These are phyloP conservation scores for Cardinalis cardinalis DNA, from an alignment of 2,113 vertebrate genomes.

Conservation along the genomic window DNA sequence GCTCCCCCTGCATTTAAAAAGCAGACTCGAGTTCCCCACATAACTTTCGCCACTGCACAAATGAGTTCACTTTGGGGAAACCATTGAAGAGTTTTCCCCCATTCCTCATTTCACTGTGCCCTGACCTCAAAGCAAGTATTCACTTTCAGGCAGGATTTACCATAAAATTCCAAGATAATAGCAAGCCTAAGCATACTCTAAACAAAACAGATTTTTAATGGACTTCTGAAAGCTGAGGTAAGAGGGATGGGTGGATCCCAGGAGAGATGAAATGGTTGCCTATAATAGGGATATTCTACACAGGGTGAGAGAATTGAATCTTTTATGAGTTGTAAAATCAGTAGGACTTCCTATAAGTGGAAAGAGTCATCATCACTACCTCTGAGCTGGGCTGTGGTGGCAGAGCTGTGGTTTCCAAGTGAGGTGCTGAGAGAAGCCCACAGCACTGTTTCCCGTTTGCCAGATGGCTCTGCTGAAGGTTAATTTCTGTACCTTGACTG, in stretches of 20 bases:
- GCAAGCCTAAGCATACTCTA: neutral
- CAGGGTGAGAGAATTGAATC: neutral
- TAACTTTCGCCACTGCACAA: neutral
- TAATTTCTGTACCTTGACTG: neutral
- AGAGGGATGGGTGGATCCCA: neutral
- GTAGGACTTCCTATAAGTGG: neutral
- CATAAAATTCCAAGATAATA: neutral
- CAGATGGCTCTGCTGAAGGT: neutral
- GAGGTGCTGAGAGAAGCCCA: neutral
- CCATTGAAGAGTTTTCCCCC: neutral
- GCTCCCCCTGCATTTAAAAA: neutral
- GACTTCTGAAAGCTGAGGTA: neutral
- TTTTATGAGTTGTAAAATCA: slow-evolving; percentile 1
- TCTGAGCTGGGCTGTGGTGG: neutral
- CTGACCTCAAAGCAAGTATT: neutral
- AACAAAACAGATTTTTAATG: slow-evolving; percentile 12
- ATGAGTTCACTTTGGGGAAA: neutral
- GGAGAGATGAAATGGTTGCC: neutral
- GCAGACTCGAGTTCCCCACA: neutral
- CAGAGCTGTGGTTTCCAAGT: slow-evolving; percentile 1
- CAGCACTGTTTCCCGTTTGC: neutral
- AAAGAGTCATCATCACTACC: neutral
- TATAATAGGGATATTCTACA: neutral
- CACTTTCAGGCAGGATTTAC: neutral
- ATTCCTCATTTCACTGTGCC: neutral